These are phyloP conservation scores for Hyposmocoma kahamanoa DNA, from an alignment of 1,140 invertebrate species.

Conservation along the genomic window DNA sequence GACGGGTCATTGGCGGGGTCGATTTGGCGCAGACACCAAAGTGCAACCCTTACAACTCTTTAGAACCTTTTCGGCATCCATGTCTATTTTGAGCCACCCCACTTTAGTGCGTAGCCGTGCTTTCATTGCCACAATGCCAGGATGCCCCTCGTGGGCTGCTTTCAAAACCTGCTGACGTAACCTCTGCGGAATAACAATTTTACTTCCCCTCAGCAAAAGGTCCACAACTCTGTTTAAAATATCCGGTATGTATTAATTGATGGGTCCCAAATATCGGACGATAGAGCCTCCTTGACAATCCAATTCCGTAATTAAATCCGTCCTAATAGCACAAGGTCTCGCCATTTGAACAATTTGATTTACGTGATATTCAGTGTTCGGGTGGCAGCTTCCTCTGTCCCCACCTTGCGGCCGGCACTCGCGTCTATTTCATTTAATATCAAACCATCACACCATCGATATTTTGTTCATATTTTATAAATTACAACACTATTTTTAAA, in stretches of 20 bases:
- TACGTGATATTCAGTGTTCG: background rate
- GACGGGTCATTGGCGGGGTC: constrained; percentile 18
- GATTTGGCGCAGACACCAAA: constrained; percentile 15
- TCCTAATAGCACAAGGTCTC: background rate
- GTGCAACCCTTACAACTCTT: constrained; percentile 57
- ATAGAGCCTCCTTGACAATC: background rate
- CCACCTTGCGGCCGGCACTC: no score
- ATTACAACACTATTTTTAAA: no score
- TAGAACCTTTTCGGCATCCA: constrained; percentile 47
- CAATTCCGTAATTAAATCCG: background rate
- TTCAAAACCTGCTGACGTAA: constrained; percentile 22
- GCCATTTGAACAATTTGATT: constrained; percentile 3
- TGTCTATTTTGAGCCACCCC: constrained; percentile 62
- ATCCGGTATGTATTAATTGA: background rate
- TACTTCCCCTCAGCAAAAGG: background rate
- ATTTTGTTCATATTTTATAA: no score
- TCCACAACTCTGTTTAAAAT: constrained; percentile 3
- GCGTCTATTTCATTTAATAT: no score
- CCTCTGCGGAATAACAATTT: constrained; percentile 23
- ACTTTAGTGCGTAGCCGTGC: constrained; percentile 45
- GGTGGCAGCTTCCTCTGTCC: no score
- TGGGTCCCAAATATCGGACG: background rate
- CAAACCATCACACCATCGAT: no score
- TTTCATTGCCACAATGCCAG: constrained; percentile 61
- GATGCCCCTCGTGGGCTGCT: constrained; percentile 41